Evolutionary conservation across 37 sponge, comb jelly and placozoan genomes (phyloP), one percentile per base, ranked within the genome.

Genomic region (Geodia barretti): DNA sequence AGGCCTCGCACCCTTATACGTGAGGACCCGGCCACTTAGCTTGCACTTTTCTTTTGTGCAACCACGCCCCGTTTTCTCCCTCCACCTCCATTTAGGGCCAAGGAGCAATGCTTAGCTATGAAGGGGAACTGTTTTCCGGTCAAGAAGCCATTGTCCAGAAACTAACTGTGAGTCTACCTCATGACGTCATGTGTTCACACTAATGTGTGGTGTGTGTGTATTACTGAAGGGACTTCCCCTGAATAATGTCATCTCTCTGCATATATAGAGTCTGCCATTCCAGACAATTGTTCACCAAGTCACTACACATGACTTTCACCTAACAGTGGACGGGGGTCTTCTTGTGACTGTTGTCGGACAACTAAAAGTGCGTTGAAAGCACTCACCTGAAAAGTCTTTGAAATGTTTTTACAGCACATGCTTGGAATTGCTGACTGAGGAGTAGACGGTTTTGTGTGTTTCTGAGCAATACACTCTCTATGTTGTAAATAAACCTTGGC

Each of bases 361-460:
- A 68, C 75, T 95, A 43, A 95, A 92, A 87, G 96, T 95, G n/a
- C n/a, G n/a, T n/a, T n/a, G n/a, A n/a, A n/a, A n/a, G 59, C 28
- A 69, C 43, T 1, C n/a, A n/a, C n/a, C n/a, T n/a, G n/a, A n/a
- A n/a, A n/a, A 23, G 20, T 59, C 17, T 59, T 59, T 17, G 20
- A 59, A n/a, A n/a, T n/a, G n/a, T n/a, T n/a, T n/a, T n/a, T n/a
- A n/a, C n/a, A n/a, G n/a, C n/a, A n/a, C n/a, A n/a, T n/a, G n/a
- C n/a, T n/a, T n/a, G n/a, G n/a, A n/a, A n/a, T n/a, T n/a, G n/a
- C n/a, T n/a, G n/a, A n/a, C n/a, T n/a, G n/a, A n/a, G n/a, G n/a
- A n/a, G n/a, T n/a, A n/a, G n/a, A n/a, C n/a, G n/a, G n/a, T n/a
- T n/a, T n/a, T n/a, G n/a, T n/a, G n/a, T n/a, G n/a, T n/a, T n/a